These are phyloP conservation scores for Engraulis encrasicolus DNA, from an alignment of 2,113 vertebrate species.

Conservation along the genomic window DNA sequence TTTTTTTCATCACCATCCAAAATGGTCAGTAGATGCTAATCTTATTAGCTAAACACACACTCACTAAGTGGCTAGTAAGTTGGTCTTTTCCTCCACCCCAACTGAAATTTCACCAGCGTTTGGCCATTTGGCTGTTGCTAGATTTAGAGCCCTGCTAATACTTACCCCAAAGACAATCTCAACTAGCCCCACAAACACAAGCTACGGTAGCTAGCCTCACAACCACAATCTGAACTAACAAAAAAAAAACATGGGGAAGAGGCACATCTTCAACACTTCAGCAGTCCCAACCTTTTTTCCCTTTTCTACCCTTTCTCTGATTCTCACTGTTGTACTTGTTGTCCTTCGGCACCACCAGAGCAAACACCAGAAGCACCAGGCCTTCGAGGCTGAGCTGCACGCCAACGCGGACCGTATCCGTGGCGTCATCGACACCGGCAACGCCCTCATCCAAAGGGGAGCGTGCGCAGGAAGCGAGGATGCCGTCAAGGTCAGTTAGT, in stretches of 20 bases:
- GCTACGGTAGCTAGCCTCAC: background rate
- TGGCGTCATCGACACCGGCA: constrained; percentile 93
- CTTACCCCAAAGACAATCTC: background rate
- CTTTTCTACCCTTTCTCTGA: background rate
- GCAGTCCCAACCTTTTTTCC: background rate
- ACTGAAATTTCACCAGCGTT: no score
- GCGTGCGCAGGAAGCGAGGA: constrained; percentile 96
- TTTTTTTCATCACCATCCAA: no score
- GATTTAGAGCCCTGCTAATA: no score
- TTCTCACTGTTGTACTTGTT: background rate
- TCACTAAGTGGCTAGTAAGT: no score
- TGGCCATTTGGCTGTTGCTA: no score
- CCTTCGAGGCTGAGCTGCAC: constrained; percentile 95
- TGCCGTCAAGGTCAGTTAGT: constrained; percentile 87
- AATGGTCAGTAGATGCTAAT: no score
- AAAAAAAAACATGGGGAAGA: background rate
- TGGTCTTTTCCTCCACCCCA: no score
- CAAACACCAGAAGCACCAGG: constrained; percentile 99
- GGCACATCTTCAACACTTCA: background rate
- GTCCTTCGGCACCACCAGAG: constrained; percentile 77
- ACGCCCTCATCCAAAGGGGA: constrained; percentile 93
- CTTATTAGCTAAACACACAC: no score
- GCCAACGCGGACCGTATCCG: constrained; percentile 96
- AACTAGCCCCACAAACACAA: constrained; percentile 3
- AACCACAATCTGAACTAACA: constrained; percentile 1